Conservation (phyloP, 2,113 vertebrate species). For the Elephantulus edwardii region DNA sequence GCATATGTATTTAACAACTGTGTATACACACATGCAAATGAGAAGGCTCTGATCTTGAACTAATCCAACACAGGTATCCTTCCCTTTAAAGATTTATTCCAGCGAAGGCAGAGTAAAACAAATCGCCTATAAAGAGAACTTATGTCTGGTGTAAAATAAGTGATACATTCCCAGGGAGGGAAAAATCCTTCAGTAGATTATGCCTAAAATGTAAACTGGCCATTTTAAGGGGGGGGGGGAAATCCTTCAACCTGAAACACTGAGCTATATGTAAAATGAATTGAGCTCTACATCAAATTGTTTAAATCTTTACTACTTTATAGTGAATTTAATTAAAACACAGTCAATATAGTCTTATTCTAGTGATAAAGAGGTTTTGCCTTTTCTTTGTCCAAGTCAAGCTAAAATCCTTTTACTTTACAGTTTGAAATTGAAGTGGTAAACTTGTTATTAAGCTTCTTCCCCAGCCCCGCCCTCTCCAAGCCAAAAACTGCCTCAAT, state of each 20-base stretch:
- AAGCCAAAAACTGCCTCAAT: conserved; percentile 51
- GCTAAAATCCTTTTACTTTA: conserved; percentile 35
- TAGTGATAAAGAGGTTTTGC: background rate
- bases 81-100: conserved; percentile 39
- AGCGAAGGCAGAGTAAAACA: conserved; percentile 55
- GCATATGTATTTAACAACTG: conserved; percentile 29
- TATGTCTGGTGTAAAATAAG: conserved; percentile 33
- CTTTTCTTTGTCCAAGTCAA: conserved; percentile 34
- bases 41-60: conserved; percentile 56
- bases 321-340: conserved; percentile 56
- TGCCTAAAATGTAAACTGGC: conserved; percentile 43
- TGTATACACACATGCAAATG: background rate
- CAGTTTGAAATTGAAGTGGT: conserved; percentile 53
- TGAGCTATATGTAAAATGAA: conserved; percentile 49
- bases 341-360: conserved; percentile 28
- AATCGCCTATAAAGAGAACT: conserved; percentile 35
- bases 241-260: conserved; percentile 22
- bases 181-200: background rate
- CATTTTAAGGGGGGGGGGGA: conserved; percentile 29
- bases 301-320: conserved; percentile 33
- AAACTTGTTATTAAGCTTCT: conserved; percentile 32
- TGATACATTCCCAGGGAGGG: background rate
- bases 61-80: conserved; percentile 54
- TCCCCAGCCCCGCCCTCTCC: background rate
- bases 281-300: conserved; percentile 18